These are phyloP conservation scores for Onychostruthus taczanowskii DNA, from an alignment of 2,113 vertebrate species.

Conservation along the genomic window DNA sequence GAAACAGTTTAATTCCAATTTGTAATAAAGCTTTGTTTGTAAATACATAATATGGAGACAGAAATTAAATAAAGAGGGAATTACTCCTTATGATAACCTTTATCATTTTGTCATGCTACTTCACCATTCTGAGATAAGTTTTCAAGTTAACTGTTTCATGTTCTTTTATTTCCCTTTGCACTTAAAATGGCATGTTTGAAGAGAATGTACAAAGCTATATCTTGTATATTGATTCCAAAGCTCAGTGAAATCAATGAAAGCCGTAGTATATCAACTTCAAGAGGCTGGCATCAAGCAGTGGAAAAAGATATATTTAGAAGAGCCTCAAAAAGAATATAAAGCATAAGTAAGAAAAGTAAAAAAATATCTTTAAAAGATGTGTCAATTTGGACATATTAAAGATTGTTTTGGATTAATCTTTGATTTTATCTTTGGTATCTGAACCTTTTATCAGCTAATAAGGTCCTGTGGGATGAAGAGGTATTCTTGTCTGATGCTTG, in stretches of 20 bases:
- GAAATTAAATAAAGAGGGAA: conserved; percentile 11
- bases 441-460: conserved; percentile 32
- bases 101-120: not conserved
- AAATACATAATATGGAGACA: not conserved
- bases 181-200: conserved; percentile 30
- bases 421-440: conserved; percentile 22
- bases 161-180: not conserved
- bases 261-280: conserved; percentile 42
- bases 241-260: conserved; percentile 50
- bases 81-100: not conserved
- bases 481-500: conserved; percentile 15
- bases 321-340: conserved; percentile 11
- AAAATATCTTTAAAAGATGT: conserved; percentile 4
- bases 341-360: not conserved
- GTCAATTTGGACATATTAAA: conserved; percentile 23
- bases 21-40: not conserved
- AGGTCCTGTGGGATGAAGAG: conserved; percentile 9
- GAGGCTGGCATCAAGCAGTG: not conserved
- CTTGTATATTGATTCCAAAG: conserved; percentile 56
- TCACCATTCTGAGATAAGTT: not conserved
- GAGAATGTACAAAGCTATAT: conserved; percentile 24
- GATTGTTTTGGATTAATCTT: conserved; percentile 36
- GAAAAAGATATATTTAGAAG: conserved; percentile 34
- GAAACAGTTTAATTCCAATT: conserved; percentile 28
- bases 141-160: conserved; percentile 29